These are phyloP conservation scores for Plusia festucae DNA, from an alignment of 2,888 invertebrate genomes.

Conservation along the genomic window DNA sequence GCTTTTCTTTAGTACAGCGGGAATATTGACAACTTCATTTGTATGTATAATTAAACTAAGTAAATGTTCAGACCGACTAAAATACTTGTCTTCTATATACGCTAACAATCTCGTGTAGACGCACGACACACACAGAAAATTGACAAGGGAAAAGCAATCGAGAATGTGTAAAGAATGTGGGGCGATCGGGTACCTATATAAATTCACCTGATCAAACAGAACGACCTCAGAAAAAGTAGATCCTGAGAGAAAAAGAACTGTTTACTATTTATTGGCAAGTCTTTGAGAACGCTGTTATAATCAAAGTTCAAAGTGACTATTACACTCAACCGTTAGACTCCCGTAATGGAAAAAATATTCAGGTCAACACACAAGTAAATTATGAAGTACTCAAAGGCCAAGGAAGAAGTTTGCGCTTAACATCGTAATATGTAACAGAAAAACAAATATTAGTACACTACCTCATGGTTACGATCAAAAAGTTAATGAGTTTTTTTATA, in stretches of 20 bases:
- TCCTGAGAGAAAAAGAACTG: slow-evolving; percentile 35
- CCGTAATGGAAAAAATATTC: slow-evolving; percentile 55
- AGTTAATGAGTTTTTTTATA: slow-evolving; percentile 73
- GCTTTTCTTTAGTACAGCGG: slow-evolving; percentile 25
- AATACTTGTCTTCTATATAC: slow-evolving; percentile 18
- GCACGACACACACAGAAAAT: slow-evolving; percentile 36
- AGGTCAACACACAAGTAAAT: slow-evolving; percentile 53
- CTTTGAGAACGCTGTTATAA: slow-evolving; percentile 48
- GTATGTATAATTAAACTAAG: background rate
- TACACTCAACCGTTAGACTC: slow-evolving; percentile 48
- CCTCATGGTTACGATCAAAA: slow-evolving; percentile 65
- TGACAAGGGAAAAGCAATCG: slow-evolving; percentile 54
- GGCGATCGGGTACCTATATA: slow-evolving; percentile 49
- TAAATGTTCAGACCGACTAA: background rate
- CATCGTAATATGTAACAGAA: slow-evolving; percentile 56
- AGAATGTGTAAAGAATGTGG: slow-evolving; percentile 52
- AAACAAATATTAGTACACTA: slow-evolving; percentile 62
- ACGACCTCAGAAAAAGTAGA: slow-evolving; percentile 47
- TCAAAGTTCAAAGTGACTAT: slow-evolving; percentile 58
- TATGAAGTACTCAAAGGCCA: slow-evolving; percentile 40
- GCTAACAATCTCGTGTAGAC: slow-evolving; percentile 27
- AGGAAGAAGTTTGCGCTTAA: slow-evolving; percentile 53
- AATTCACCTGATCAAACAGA: slow-evolving; percentile 59
- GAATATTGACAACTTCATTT: slow-evolving; percentile 17
- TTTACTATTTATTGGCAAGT: slow-evolving; percentile 58